Evolutionary conservation across 2,113 vertebrate genomes (phyloP).

Genomic region (Pedionomus torquatus): DNA sequence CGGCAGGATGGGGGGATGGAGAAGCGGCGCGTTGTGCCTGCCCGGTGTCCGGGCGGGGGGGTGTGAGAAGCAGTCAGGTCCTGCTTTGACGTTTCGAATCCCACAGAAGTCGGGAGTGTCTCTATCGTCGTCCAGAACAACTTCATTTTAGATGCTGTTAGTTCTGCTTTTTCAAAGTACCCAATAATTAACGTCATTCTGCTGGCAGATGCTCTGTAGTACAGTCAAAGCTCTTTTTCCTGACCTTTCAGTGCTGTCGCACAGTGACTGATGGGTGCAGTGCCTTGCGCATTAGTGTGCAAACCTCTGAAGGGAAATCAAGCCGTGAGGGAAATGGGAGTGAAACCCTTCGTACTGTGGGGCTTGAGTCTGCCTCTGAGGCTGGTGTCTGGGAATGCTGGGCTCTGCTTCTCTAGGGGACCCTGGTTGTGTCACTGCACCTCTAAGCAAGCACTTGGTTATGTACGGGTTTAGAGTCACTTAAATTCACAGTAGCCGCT

Average conservation of each 20-base stretch:
- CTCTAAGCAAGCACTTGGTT: neutral
- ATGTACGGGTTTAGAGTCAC: neutral
- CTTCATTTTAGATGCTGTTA: neutral
- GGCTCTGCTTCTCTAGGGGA: neutral
- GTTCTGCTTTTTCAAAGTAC: conserved; percentile 12
- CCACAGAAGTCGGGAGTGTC: neutral
- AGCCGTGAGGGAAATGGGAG: neutral
- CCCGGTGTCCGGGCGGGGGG: rapidly evolving
- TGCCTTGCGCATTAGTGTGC: neutral
- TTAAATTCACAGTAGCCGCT: neutral
- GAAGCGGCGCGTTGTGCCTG: neutral
- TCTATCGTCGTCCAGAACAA: neutral
- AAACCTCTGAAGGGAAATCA: neutral
- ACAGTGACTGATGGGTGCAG: neutral
- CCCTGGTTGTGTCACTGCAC: neutral
- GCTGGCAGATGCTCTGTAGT: neutral
- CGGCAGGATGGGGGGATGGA: neutral
- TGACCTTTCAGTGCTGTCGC: neutral
- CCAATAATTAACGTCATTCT: neutral
- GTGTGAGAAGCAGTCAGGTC: neutral
- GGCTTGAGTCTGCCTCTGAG: neutral
- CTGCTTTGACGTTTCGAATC: neutral
- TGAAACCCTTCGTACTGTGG: neutral
- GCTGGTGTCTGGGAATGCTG: neutral
- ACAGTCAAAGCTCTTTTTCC: neutral